A percentile compares a stretch with the other conserved stretches of the same genome.
Conservation (phyloP, 2,888 invertebrate genomes). For the Drosophila austrosaltans region DNA sequence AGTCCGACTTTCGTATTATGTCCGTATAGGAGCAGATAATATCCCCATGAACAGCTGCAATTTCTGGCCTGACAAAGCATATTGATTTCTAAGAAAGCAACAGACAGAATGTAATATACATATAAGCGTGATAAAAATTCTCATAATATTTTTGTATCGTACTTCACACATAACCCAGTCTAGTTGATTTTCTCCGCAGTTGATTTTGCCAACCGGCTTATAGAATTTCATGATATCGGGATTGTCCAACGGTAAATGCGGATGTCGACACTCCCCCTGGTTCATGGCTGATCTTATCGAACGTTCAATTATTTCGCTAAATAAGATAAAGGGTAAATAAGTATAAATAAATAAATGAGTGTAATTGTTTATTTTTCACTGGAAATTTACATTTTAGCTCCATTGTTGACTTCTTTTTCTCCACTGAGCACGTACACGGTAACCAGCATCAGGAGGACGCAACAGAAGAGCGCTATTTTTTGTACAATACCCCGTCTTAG, state of each 20-base stretch:
- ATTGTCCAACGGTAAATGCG: constrained; percentile 87
- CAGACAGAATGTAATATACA: neutral
- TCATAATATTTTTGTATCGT: constrained; percentile 53
- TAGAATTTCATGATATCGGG: constrained; percentile 90
- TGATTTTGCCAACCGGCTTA: constrained; percentile 85
- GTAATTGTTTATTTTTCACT: neutral
- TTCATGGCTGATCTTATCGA: constrained; percentile 84
- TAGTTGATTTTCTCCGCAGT: constrained; percentile 85
- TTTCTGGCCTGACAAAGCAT: constrained; percentile 81
- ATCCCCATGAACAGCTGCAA: constrained; percentile 77
- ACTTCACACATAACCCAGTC: constrained; percentile 91
- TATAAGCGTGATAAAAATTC: neutral
- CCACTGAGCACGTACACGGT: constrained; percentile 46
- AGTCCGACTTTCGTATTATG: constrained; percentile 88
- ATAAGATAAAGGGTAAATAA: constrained; percentile 37
- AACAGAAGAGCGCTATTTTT: constrained; percentile 47
- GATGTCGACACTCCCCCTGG: constrained; percentile 86
- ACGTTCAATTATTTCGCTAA: constrained; percentile 84
- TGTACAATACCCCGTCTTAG: constrained; percentile 58
- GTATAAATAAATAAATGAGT: constrained; percentile 5
- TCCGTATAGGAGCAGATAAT: constrained; percentile 87
- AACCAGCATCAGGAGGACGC: constrained; percentile 36
- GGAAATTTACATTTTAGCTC: constrained; percentile 62
- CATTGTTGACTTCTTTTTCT: constrained; percentile 58
- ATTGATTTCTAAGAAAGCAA: constrained; percentile 76